phyloP scores from a whole-genome alignment of 2,797 vertebrate genomes.

The Taenioides sp. region DNA sequence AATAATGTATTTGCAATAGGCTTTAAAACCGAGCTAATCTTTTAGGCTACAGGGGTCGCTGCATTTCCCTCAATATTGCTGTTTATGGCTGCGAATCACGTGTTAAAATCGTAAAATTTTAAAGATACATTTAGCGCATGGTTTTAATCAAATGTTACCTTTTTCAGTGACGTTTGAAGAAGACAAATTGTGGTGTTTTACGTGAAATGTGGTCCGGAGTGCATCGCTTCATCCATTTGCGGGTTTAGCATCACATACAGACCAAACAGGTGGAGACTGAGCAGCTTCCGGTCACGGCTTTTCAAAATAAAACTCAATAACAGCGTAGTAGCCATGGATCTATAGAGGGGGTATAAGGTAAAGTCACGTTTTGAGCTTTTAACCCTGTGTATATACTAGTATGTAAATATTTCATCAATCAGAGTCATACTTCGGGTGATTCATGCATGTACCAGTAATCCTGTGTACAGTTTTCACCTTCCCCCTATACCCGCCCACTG shows the following conservation, averaged over 20 bases:
- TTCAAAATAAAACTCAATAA: background rate
- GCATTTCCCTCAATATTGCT: background rate
- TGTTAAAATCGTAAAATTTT: background rate
- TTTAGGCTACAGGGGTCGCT: background rate
- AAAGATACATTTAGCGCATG: background rate
- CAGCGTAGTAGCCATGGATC: no score
- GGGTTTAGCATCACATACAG: background rate
- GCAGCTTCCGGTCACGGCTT: background rate
- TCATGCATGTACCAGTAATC: no score
- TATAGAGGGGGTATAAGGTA: no score
- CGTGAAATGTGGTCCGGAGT: background rate
- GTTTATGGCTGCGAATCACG: background rate
- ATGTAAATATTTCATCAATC: no score
- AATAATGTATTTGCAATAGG: background rate
- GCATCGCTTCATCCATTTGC: background rate
- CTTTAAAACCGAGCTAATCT: background rate
- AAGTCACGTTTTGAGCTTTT: no score
- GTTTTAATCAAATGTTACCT: background rate
- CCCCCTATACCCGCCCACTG: no score
- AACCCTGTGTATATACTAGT: no score
- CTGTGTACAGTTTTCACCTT: no score
- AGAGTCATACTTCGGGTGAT: no score
- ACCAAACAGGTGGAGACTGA: constrained; percentile 2
- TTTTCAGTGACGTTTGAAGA: background rate
- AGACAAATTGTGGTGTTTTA: background rate